Evolutionary conservation across 2,888 invertebrate genomes (phyloP).

Genomic region (Dicranocentrus wangi): DNA sequence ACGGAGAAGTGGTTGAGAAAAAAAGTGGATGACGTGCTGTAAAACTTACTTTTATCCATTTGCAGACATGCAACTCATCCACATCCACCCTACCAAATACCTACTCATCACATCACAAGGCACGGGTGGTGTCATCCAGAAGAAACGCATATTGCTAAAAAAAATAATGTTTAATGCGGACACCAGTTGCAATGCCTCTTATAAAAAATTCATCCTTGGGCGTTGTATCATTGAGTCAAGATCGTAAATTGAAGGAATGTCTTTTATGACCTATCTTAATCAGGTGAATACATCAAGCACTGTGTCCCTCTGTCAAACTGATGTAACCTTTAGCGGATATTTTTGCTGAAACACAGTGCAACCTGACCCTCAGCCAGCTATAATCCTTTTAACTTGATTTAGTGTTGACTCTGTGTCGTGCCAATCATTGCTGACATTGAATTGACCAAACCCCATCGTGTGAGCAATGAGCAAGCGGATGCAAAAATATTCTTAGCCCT

Average conservation of each 20-base stretch:
- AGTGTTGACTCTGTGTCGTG: background rate
- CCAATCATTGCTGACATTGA: constrained; percentile 2
- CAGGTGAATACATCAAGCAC: background rate
- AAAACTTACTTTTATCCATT: background rate
- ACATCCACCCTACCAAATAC: background rate
- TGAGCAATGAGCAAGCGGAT: background rate
- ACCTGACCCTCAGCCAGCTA: too few relatives aligned
- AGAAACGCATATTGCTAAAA: too few relatives aligned
- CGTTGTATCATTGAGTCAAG: constrained; percentile 5
- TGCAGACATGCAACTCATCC: too few relatives aligned
- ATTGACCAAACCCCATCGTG: background rate
- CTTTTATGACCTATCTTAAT: background rate
- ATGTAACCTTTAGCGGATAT: too few relatives aligned
- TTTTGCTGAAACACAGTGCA: too few relatives aligned
- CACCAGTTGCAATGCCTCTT: too few relatives aligned
- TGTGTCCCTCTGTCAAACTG: background rate
- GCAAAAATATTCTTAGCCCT: background rate
- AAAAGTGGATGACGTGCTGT: too few relatives aligned
- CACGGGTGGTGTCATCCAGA: too few relatives aligned
- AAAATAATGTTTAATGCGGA: too few relatives aligned
- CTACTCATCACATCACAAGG: too few relatives aligned
- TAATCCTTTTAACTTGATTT: too few relatives aligned
- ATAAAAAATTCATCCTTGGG: background rate
- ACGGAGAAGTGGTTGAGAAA: too few relatives aligned
- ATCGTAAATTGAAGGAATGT: background rate